Percentiles rank a stretch among this genome's conserved stretches.
phyloP scores from a whole-genome alignment of 2,797 vertebrate species.

The Sarcoramphus papa region DNA sequence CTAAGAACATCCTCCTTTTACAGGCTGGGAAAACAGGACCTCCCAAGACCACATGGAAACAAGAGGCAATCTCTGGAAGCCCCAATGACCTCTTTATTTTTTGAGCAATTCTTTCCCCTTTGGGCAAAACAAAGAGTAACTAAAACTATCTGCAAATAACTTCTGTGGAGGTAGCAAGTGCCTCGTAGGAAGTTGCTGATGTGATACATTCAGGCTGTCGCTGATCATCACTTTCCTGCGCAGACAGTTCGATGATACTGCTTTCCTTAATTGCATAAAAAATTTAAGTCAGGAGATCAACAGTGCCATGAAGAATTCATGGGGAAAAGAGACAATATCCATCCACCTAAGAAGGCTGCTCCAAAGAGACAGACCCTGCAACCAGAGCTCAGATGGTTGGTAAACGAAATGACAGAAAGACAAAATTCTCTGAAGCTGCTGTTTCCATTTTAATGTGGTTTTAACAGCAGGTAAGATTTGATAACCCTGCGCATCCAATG shows the following conservation, averaged over 20 bases:
- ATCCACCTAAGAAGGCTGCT: not conserved
- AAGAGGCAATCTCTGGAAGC: not conserved
- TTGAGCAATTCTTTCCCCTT: not conserved
- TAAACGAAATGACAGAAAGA: not conserved
- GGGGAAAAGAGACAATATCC: not conserved
- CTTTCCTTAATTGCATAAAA: not conserved
- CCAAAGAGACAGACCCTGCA: not conserved
- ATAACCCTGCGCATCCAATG: not conserved
- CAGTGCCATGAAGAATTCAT: not conserved
- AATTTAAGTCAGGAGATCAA: not conserved
- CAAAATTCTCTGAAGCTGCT: not conserved
- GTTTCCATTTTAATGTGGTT: not conserved
- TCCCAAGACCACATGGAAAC: not conserved
- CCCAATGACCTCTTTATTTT: not conserved
- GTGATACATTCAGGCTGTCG: not conserved
- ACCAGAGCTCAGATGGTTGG: not conserved
- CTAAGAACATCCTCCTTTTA: not conserved
- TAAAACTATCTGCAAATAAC: not conserved
- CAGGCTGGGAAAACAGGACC: not conserved
- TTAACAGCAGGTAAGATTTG: not conserved
- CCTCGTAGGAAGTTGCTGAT: not conserved
- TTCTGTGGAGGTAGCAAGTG: not conserved
- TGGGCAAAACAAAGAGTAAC: not conserved
- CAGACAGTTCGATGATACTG: not conserved
- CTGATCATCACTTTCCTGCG: not conserved